Conservation (phyloP, 1,140 invertebrate genomes). For the Musca domestica region DNA sequence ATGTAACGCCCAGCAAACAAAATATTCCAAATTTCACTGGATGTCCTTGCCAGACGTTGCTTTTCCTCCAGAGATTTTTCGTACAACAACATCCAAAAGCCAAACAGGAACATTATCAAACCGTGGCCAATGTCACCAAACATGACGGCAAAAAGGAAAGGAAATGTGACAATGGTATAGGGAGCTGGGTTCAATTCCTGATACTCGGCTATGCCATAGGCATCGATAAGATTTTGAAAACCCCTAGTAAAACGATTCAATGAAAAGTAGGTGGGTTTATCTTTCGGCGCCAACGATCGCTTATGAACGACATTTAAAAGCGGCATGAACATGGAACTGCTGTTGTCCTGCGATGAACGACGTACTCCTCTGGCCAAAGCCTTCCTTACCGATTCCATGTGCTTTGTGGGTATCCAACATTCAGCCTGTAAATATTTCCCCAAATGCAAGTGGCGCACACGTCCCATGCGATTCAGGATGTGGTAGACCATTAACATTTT, state of each 20-base stretch:
- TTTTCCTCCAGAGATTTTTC: slow-evolving; percentile 69
- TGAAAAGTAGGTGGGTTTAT: slow-evolving; percentile 77
- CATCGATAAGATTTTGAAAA: slow-evolving; percentile 81
- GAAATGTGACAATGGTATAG: slow-evolving; percentile 74
- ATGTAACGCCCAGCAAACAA: slow-evolving; percentile 97
- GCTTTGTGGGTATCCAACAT: slow-evolving; percentile 86
- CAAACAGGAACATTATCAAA: slow-evolving; percentile 64
- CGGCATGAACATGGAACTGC: slow-evolving; percentile 62
- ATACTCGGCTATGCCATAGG: slow-evolving; percentile 75
- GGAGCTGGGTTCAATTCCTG: slow-evolving; percentile 74
- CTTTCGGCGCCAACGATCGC: slow-evolving; percentile 58
- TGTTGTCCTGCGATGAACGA: slow-evolving; percentile 64
- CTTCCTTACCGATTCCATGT: slow-evolving; percentile 78
- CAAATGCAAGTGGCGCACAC: slow-evolving; percentile 80
- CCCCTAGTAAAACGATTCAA: slow-evolving; percentile 79
- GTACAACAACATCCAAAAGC: slow-evolving; percentile 62
- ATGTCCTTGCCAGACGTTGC: slow-evolving; percentile 71
- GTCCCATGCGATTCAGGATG: slow-evolving; percentile 83
- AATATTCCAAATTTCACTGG: slow-evolving; percentile 90
- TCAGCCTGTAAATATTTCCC: slow-evolving; percentile 92
- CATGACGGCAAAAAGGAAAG: slow-evolving; percentile 75
- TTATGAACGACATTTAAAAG: neutral
- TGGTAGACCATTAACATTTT: slow-evolving; percentile 90
- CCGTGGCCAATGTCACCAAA: slow-evolving; percentile 75
- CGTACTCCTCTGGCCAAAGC: slow-evolving; percentile 86